phyloP scores from a whole-genome alignment of 1,140 invertebrate genomes.

The Plectus sambesii region DNA sequence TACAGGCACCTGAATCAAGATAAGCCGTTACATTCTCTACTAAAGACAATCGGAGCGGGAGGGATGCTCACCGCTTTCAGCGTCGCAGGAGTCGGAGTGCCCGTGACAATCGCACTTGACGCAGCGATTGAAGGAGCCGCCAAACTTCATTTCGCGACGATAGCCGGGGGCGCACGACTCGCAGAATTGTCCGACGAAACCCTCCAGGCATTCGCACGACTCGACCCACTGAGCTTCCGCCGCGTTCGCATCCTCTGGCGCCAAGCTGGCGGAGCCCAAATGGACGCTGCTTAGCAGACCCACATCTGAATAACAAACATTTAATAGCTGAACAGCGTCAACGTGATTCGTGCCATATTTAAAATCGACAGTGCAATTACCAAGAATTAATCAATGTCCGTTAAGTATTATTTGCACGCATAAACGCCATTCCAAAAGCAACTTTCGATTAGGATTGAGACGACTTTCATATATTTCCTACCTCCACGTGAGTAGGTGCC shows the following conservation, averaged over 20 bases:
- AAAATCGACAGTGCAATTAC: no score
- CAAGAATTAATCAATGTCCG: no score
- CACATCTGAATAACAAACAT: slow-evolving; percentile 15
- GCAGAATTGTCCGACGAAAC: slow-evolving; percentile 82
- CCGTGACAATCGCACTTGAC: slow-evolving; percentile 89
- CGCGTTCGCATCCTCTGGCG: slow-evolving; percentile 57
- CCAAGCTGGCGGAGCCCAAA: slow-evolving; percentile 27
- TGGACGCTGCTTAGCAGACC: slow-evolving; percentile 28
- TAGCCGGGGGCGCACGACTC: slow-evolving; percentile 87
- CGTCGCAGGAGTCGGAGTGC: slow-evolving; percentile 87
- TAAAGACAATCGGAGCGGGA: no score
- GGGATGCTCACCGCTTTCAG: slow-evolving; percentile 63
- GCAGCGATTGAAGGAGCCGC: slow-evolving; percentile 79
- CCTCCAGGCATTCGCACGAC: slow-evolving; percentile 77
- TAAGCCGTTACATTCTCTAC: no score
- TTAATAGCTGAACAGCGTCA: background rate
- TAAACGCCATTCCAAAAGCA: no score
- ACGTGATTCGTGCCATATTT: background rate
- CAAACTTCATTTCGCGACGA: slow-evolving; percentile 72
- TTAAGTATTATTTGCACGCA: no score
- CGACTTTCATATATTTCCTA: slow-evolving; percentile 57
- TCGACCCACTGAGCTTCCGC: slow-evolving; percentile 78
- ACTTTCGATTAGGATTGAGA: no score
- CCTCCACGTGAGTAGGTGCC: slow-evolving; percentile 69
- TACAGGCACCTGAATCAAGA: slow-evolving; percentile 83